phyloP scores from a whole-genome alignment of 2,888 invertebrate genomes.

The Bugula neritina region DNA sequence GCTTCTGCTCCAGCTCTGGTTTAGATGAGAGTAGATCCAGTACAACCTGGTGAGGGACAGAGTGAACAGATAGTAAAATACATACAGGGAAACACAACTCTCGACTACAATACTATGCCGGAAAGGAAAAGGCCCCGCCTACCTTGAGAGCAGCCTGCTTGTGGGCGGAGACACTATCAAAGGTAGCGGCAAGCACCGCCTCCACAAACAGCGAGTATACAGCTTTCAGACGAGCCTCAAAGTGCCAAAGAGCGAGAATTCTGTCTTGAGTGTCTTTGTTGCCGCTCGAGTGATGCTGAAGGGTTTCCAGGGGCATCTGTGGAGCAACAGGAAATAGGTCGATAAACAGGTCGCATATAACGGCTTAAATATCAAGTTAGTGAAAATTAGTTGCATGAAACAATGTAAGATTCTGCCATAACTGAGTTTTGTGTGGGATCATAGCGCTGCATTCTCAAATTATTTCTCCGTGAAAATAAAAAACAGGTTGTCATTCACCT shows the following conservation, averaged over 20 bases:
- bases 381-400: too few relatives aligned
- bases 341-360: neutral
- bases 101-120: neutral
- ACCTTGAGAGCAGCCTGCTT: conserved; percentile 17
- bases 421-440: too few relatives aligned
- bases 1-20: conserved; percentile 68
- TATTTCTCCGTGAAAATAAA: too few relatives aligned
- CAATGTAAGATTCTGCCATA: too few relatives aligned
- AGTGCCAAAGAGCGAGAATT: conserved; percentile 66
- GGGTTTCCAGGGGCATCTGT: conserved; percentile 50
- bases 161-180: conserved; percentile 10
- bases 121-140: neutral
- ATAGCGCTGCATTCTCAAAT: too few relatives aligned
- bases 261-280: conserved; percentile 55
- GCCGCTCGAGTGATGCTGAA: conserved; percentile 57
- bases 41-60: conserved; percentile 52
- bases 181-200: conserved; percentile 44
- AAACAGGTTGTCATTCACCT: too few relatives aligned
- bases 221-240: conserved; percentile 79
- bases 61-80: neutral
- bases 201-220: conserved; percentile 67
- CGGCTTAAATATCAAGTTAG: too few relatives aligned
- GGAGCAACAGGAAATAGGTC: neutral
- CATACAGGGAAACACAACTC: neutral
- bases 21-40: conserved; percentile 70